Conservation (phyloP, 2,113 vertebrate species). For the Glaucidium brasilianum region DNA sequence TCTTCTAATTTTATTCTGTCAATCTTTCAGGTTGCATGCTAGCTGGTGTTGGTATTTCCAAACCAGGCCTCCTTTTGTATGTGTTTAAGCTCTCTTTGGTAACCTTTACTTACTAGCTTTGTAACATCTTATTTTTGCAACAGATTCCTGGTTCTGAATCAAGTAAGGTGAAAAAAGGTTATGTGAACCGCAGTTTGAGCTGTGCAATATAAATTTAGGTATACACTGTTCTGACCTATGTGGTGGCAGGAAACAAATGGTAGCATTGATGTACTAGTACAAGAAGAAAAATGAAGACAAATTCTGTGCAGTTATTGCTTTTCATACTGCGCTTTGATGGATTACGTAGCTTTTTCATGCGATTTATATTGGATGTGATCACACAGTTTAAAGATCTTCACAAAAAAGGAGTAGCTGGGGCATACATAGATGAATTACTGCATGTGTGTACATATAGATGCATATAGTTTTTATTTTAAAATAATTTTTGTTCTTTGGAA, state of each 20-base stretch:
- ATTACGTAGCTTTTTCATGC: not conserved
- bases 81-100: not conserved
- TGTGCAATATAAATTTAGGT: not conserved
- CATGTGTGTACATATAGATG: fast-evolving
- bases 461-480: not conserved
- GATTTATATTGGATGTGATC: not conserved
- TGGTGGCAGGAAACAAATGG: not conserved
- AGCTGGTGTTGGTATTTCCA: not conserved
- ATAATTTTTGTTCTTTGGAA: not conserved
- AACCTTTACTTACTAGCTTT: not conserved
- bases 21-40: not conserved
- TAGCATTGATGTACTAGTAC: not conserved
- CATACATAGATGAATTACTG: not conserved
- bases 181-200: not conserved
- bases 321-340: not conserved
- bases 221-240: fast-evolving
- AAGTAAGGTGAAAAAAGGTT: not conserved
- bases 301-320: not conserved
- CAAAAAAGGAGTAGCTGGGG: not conserved
- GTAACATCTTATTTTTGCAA: not conserved
- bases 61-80: not conserved
- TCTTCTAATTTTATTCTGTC: not conserved
- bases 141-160: not conserved
- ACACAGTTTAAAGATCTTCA: not conserved
- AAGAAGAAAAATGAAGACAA: not conserved